Conservation (phyloP, 64 coral and sea anemone species). For the Montipora efflorescens region DNA sequence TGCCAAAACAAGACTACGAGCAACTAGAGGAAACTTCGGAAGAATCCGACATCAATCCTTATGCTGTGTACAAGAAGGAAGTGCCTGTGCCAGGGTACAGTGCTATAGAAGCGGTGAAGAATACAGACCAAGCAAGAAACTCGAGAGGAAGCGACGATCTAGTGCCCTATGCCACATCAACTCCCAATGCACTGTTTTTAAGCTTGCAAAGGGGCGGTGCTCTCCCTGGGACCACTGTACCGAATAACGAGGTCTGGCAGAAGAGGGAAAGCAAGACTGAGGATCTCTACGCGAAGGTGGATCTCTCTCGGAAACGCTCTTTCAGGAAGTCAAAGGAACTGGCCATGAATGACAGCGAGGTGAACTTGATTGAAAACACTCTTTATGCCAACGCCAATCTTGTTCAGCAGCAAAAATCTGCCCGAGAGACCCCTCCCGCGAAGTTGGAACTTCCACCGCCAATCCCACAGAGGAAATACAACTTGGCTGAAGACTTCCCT, state of each 20-base stretch:
- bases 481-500: slow-evolving; percentile 52
- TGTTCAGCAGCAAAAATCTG: slow-evolving; percentile 49
- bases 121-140: slow-evolving; percentile 25
- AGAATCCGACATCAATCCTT: slow-evolving; percentile 38
- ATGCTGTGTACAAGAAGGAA: slow-evolving; percentile 26
- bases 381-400: slow-evolving; percentile 88
- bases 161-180: slow-evolving; percentile 84
- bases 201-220: slow-evolving; percentile 35
- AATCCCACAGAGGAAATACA: slow-evolving; percentile 62
- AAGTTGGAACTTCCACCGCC: slow-evolving; percentile 63
- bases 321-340: slow-evolving; percentile 83
- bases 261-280: slow-evolving; percentile 76
- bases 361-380: slow-evolving; percentile 93
- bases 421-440: slow-evolving; percentile 8
- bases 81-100: neutral
- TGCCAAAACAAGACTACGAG: neutral
- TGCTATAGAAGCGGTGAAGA: slow-evolving; percentile 7
- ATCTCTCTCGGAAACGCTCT: slow-evolving; percentile 71
- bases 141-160: slow-evolving; percentile 8
- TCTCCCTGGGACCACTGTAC: slow-evolving; percentile 14
- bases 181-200: slow-evolving; percentile 56
- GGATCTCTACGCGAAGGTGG: slow-evolving; percentile 63
- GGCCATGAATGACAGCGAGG: slow-evolving; percentile 86
- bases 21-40: slow-evolving; percentile 9
- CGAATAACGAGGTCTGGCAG: slow-evolving; percentile 58